Evolutionary conservation across 2,888 invertebrate genomes (phyloP), one percentile per base, ranked within the genome.

Genomic region (Andrena marginata): DNA sequence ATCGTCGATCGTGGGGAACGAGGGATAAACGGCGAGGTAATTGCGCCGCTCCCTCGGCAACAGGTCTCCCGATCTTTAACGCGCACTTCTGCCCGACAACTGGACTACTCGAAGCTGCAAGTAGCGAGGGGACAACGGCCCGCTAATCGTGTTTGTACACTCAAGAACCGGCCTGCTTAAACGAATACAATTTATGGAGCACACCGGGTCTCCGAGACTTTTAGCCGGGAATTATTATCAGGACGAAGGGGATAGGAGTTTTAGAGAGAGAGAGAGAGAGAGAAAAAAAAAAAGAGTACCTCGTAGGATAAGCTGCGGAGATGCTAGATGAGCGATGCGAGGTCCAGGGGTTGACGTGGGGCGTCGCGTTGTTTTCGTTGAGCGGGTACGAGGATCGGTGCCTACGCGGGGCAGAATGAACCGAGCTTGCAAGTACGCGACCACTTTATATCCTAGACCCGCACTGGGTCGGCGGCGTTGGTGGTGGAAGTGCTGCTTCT

Each of bases 351-450:
- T 62, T 8, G 71, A 16, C 20, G n/a, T n/a, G 33, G 23, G 31
- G 3, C 48, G 35, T 31, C 23, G 59, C 31, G 71, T 20, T 31
- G 31, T 33, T 56, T 84, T 71, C 62, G 7, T 64, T 13, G 64
- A 62, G 67, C 81, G n/a, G 69, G 49, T 31, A 65, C 70, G 72
- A 79, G 48, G 73, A 49, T 80, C 84, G 87, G 86, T 85, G 88
- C 78, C 88, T 91, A 87, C 86, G 84, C 87, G 88, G 80, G 69
- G 42, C 86, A 87, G 85, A 92, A 87, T 93, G 93, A 42, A 93
- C 92, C 91, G 93, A 91, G 92, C 90, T 90, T 89, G 90, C 89
- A 89, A 91, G 92, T 91, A 93, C 89, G 92, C 93, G 91, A 91
- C 90, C 91, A 93, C 92, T 94, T 93, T 94, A 94, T 94, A 93